Evolutionary conservation across 2,113 vertebrate species (phyloP), one percentile per base, ranked within the genome.

Genomic region (Eleginops maclovinus): DNA sequence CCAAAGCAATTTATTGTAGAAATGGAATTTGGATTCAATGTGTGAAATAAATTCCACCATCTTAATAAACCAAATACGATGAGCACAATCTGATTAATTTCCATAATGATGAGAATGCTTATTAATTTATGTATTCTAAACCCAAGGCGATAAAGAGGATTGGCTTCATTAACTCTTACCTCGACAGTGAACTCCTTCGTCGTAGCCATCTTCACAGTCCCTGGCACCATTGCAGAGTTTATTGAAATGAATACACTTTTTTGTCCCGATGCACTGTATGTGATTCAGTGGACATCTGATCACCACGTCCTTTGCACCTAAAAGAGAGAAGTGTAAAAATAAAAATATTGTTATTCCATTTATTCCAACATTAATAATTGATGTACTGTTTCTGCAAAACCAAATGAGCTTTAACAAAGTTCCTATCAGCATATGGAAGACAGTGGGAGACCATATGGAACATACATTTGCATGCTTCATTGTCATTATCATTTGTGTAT

Each of bases 111-210:
- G 53, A 78, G 69, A 70, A 60, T 64, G 62, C 26, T 51, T 36
- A 77, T 81, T 72, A 22, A 79, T 80, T 72, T 68, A 89, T 84
- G 74, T 17, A 58, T 77, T 79, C 43, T 56, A 17, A 81, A 80
- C 62, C 79, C 59, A 77, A 65, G 68, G 69, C 65, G 8, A 67
- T 59, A 75, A 43, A 69, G 46, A 24, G 84, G 31, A 51, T 12
- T 4, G 15, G 55, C 51, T 19, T 19, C 1, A 2, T 73, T 67
- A 60, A 26, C 54, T 94, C 96, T 95, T 88, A 99, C 98, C 98
- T 92, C 95, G 92, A 90, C 98, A 99, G 56, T 98, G 97, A 4
- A 93, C 94, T 51, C 98, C 98, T 91, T 99, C 98, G 0, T 99
- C 98, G 6, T 92, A 96, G 0, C 97, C 97, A 4, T 98, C 96